phyloP scores from a whole-genome alignment of 2,888 invertebrate genomes.

The Volucella bombylans region DNA sequence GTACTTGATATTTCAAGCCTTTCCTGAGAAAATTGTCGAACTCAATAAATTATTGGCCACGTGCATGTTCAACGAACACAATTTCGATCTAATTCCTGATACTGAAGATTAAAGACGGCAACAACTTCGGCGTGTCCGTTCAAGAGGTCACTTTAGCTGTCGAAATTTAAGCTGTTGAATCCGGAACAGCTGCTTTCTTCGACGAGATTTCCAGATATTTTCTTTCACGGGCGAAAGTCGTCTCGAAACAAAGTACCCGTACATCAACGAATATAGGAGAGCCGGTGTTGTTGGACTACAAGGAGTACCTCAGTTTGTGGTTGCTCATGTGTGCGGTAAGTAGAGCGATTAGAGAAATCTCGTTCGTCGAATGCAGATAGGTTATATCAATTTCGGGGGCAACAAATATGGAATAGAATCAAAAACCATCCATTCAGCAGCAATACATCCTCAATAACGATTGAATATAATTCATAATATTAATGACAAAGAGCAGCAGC shows the following conservation, averaged over 20 bases:
- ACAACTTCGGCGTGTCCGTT: conserved; percentile 99
- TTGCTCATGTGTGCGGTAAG: conserved; percentile 97
- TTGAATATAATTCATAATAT: conserved; percentile 87
- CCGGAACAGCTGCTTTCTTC: conserved; percentile 98
- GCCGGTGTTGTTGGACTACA: conserved; percentile 95
- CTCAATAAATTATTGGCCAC: conserved; percentile 93
- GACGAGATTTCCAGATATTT: conserved; percentile 99
- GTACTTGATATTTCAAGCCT: conserved; percentile 92
- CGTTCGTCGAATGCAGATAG: conserved; percentile 94
- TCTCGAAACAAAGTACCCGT: conserved; percentile 97
- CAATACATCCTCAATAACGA: conserved; percentile 77
- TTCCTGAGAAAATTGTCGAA: conserved; percentile 96
- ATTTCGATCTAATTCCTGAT: conserved; percentile 97
- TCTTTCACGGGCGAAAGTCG: conserved; percentile 92
- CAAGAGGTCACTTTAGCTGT: conserved; percentile 99
- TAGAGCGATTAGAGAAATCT: conserved; percentile 98
- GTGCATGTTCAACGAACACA: conserved; percentile 90
- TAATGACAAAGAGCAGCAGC: conserved; percentile 17
- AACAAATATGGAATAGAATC: neutral
- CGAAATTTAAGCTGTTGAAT: conserved; percentile 98
- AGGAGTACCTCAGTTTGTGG: conserved; percentile 96
- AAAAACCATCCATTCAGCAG: conserved; percentile 20
- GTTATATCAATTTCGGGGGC: conserved; percentile 86
- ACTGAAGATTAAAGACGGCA: conserved; percentile 99
- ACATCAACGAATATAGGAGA: conserved; percentile 96